Conservation (phyloP, 2,888 invertebrate genomes). For the Aleiodes testaceus region DNA sequence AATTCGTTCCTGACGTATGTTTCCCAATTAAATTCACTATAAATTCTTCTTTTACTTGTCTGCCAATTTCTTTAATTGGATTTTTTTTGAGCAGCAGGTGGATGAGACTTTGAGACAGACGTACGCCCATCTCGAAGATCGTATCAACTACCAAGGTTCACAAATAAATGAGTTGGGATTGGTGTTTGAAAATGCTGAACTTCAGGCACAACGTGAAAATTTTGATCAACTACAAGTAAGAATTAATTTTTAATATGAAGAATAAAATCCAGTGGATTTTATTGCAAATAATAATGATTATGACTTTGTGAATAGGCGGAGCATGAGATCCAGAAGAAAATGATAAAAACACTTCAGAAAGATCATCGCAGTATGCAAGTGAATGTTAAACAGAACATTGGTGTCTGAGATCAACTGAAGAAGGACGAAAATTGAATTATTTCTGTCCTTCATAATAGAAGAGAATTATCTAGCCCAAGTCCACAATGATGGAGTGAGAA, state of each 20-base stretch:
- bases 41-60: too few species aligned
- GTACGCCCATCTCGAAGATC: constrained; percentile 62
- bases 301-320: constrained; percentile 61
- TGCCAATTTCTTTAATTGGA: neutral
- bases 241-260: constrained; percentile 1
- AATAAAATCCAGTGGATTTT: neutral
- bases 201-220: constrained; percentile 60
- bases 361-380: constrained; percentile 68
- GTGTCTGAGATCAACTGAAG: constrained; percentile 55
- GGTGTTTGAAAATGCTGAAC: constrained; percentile 60
- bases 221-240: constrained; percentile 50
- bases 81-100: constrained; percentile 55
- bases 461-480: constrained; percentile 38
- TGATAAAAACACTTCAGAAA: constrained; percentile 68
- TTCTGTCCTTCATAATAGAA: constrained; percentile 20
- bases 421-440: constrained; percentile 45
- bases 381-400: constrained; percentile 65
- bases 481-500: neutral
- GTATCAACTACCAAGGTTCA: constrained; percentile 63
- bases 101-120: constrained; percentile 60
- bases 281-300: neutral
- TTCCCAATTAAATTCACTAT: constrained; percentile 16
- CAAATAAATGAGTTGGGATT: constrained; percentile 64
- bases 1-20: constrained; percentile 19
- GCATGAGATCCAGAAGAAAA: constrained; percentile 67